Evolutionary conservation across 2,888 invertebrate genomes (phyloP).

Genomic region (Junonia oenone): DNA sequence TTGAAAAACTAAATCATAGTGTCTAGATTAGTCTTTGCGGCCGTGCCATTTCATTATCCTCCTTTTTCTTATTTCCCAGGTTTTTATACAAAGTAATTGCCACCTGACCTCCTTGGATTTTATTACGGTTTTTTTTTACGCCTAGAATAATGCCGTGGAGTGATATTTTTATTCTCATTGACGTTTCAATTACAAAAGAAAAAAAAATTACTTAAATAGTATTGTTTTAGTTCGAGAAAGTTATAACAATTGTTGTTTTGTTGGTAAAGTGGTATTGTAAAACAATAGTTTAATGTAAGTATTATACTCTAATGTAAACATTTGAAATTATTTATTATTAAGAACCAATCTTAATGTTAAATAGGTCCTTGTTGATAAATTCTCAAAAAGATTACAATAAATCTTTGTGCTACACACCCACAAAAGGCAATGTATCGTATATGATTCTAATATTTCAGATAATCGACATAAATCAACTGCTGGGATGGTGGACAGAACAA

Average conservation of each 20-base stretch:
- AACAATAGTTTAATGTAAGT: too few species aligned
- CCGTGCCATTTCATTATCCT: constrained; percentile 11
- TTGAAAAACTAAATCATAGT: background rate
- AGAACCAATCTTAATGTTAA: too few species aligned
- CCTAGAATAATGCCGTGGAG: background rate
- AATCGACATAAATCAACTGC: too few species aligned
- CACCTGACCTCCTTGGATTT: constrained; percentile 6
- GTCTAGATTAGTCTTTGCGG: background rate
- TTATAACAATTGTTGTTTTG: too few species aligned
- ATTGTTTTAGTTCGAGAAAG: background rate
- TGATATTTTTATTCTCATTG: background rate
- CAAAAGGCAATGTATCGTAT: too few species aligned
- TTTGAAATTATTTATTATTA: too few species aligned
- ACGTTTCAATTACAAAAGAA: background rate
- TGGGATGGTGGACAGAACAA: too few species aligned
- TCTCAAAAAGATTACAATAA: too few species aligned
- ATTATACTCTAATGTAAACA: too few species aligned
- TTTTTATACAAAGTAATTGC: constrained; percentile 10
- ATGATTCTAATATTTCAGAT: too few species aligned
- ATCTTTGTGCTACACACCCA: too few species aligned
- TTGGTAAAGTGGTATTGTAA: background rate
- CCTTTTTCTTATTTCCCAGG: constrained; percentile 3
- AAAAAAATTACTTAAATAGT: background rate
- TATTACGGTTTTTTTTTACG: background rate
- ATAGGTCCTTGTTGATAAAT: too few species aligned